Conservation (phyloP, 2,888 invertebrate genomes). For the Clepsis dumicolana region DNA sequence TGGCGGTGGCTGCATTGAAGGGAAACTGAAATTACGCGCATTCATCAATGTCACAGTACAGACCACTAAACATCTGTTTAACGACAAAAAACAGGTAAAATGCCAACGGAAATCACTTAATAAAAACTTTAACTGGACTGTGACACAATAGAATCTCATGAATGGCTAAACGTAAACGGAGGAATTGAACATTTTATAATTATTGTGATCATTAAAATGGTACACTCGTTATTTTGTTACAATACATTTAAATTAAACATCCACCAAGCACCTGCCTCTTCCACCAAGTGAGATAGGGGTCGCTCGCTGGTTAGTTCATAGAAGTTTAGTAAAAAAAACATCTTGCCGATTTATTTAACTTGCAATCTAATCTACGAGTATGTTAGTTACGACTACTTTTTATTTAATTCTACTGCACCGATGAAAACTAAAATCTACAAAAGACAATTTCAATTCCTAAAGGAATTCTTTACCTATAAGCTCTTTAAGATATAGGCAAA, state of each 20-base stretch:
- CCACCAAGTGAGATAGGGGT: too few species aligned
- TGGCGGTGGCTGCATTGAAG: slow-evolving; percentile 42
- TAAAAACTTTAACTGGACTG: slow-evolving; percentile 4
- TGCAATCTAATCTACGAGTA: too few species aligned
- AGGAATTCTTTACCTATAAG: too few species aligned
- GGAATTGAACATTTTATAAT: background rate
- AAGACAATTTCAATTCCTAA: too few species aligned
- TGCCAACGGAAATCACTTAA: slow-evolving; percentile 7
- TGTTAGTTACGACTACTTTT: too few species aligned
- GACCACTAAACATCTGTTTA: slow-evolving; percentile 23
- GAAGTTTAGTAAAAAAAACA: too few species aligned
- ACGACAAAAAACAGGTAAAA: slow-evolving; percentile 23
- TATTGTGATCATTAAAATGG: background rate
- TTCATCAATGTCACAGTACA: slow-evolving; percentile 45
- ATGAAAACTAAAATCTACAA: too few species aligned
- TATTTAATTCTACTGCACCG: too few species aligned
- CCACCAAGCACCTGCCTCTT: too few species aligned
- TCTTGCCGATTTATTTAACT: too few species aligned
- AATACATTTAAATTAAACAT: background rate
- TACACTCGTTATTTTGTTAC: background rate
- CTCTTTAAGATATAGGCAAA: too few species aligned
- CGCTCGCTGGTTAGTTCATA: too few species aligned
- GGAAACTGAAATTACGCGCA: slow-evolving; percentile 31
- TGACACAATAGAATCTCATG: slow-evolving; percentile 9
- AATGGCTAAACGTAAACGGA: background rate